Evolutionary conservation across 2,113 vertebrate genomes (phyloP).

Genomic region (Lota lota): DNA sequence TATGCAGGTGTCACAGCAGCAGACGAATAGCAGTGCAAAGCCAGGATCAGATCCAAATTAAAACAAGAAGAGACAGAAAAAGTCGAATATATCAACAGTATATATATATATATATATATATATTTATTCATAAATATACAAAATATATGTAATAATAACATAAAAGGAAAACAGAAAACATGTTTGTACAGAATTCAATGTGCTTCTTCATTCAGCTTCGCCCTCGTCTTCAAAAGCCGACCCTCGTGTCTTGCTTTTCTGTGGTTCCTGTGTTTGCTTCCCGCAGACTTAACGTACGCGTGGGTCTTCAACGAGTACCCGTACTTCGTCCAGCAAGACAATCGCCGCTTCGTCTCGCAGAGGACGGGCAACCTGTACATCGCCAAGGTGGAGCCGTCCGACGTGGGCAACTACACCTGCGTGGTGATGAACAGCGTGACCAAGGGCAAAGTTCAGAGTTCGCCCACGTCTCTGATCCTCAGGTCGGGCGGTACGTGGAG

Average conservation of each 20-base stretch:
- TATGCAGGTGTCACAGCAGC: too few species aligned
- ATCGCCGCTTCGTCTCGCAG: constrained; percentile 88
- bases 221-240: too few species aligned
- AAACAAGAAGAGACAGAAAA: too few species aligned
- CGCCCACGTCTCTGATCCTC: constrained; percentile 84
- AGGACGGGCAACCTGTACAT: constrained; percentile 92
- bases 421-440: constrained; percentile 81
- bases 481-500: constrained; percentile 81
- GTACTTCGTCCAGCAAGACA: constrained; percentile 87
- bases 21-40: too few species aligned
- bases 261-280: background rate
- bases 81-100: too few species aligned
- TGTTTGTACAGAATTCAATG: background rate
- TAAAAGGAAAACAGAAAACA: background rate
- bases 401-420: constrained; percentile 90
- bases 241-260: background rate
- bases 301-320: constrained; percentile 94
- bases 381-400: constrained; percentile 85
- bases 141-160: background rate
- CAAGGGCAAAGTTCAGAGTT: constrained; percentile 80
- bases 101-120: too few species aligned
- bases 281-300: constrained; percentile 80
- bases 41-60: too few species aligned
- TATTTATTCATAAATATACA: too few species aligned
- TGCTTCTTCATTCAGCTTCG: too few species aligned